Evolutionary conservation across 2,888 invertebrate species (phyloP).

Genomic region (Unio pictorum): DNA sequence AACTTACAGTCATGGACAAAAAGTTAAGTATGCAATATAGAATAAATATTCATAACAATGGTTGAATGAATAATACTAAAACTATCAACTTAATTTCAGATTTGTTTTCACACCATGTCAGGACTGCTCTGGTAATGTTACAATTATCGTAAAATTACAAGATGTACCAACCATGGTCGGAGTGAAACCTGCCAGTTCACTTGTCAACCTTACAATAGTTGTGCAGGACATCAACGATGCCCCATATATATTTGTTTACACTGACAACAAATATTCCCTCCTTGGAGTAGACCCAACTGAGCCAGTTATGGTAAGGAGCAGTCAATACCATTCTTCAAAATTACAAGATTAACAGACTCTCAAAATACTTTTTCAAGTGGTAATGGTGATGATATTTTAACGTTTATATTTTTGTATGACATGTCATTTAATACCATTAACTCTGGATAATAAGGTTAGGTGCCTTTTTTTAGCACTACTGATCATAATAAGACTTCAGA

Average conservation of each 20-base stretch:
- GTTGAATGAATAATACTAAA: background rate
- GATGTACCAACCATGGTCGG: conserved; percentile 29
- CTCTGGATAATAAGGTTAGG: too few species aligned
- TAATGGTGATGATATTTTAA: too few species aligned
- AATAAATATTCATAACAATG: too few species aligned
- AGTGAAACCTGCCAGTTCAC: conserved; percentile 24
- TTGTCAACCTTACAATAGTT: conserved; percentile 21
- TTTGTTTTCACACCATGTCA: conserved; percentile 32
- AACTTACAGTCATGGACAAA: too few species aligned
- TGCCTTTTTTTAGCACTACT: too few species aligned
- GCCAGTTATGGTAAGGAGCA: conserved; percentile 23
- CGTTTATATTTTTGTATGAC: too few species aligned
- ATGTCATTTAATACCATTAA: too few species aligned
- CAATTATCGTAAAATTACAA: conserved; percentile 18
- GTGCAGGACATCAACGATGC: conserved; percentile 30
- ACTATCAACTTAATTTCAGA: conserved; percentile 12
- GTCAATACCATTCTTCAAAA: background rate
- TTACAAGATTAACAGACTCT: background rate
- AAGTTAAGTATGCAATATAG: too few species aligned
- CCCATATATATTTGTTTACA: conserved; percentile 28
- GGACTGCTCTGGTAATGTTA: conserved; percentile 31
- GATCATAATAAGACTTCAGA: too few species aligned
- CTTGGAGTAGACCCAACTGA: conserved; percentile 26
- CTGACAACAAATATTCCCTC: conserved; percentile 18
- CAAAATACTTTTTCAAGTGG: background rate